These are phyloP conservation scores for Rhyacophila brunnea DNA, from an alignment of 1,140 invertebrate species.

Conservation along the genomic window DNA sequence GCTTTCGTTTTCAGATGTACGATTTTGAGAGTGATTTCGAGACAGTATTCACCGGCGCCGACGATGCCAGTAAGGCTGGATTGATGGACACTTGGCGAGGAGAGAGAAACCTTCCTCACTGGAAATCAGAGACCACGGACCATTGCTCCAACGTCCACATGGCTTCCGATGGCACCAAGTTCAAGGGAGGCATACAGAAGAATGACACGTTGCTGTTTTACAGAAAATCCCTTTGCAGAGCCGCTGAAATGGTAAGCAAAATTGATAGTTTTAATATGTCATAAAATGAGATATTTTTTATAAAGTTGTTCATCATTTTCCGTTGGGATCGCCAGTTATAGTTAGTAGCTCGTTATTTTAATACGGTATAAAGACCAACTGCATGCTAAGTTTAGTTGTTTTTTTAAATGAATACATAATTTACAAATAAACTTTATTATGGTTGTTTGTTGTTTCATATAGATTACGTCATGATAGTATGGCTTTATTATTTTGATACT, in stretches of 20 bases:
- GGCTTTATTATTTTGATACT: too few relatives aligned
- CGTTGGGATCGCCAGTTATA: too few relatives aligned
- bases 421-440: too few relatives aligned
- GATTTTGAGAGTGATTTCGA: slow-evolving; percentile 78
- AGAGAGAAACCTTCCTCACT: slow-evolving; percentile 69
- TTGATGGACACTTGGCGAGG: slow-evolving; percentile 77
- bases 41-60: slow-evolving; percentile 74
- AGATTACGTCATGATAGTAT: too few relatives aligned
- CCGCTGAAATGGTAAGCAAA: slow-evolving; percentile 58
- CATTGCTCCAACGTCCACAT: slow-evolving; percentile 71
- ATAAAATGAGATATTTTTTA: too few relatives aligned
- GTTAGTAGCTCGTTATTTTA: too few relatives aligned
- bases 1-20: slow-evolving; percentile 73
- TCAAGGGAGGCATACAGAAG: slow-evolving; percentile 65
- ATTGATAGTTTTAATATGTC: too few relatives aligned
- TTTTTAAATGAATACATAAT: too few relatives aligned
- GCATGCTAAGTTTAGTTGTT: too few relatives aligned
- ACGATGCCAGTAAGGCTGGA: slow-evolving; percentile 60
- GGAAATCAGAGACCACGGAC: slow-evolving; percentile 56
- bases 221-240: slow-evolving; percentile 77
- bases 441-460: too few relatives aligned
- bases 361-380: too few relatives aligned
- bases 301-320: too few relatives aligned
- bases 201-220: slow-evolving; percentile 74
- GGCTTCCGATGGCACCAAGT: slow-evolving; percentile 85